phyloP scores from a whole-genome alignment of 1,140 invertebrate species.

The Asbolus verrucosus region DNA sequence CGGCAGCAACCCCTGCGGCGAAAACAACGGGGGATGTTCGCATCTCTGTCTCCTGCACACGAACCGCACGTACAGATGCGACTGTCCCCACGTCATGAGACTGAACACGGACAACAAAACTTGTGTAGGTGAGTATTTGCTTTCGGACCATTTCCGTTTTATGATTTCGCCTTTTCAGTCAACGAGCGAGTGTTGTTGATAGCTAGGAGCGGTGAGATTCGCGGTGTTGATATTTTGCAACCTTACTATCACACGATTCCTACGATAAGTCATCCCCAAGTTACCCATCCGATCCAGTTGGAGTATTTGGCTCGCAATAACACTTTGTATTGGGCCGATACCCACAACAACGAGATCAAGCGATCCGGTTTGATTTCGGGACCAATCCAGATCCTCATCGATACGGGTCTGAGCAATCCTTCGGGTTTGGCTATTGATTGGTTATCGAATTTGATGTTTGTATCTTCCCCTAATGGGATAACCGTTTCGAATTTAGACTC shows the following conservation, averaged over 20 bases:
- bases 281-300: constrained; percentile 74
- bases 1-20: constrained; percentile 74
- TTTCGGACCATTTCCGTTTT: background rate
- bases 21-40: constrained; percentile 82
- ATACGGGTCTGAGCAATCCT: constrained; percentile 75
- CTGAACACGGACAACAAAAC: constrained; percentile 72
- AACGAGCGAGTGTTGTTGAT: constrained; percentile 84
- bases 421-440: constrained; percentile 78
- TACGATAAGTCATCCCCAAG: constrained; percentile 76
- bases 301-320: constrained; percentile 76
- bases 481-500: constrained; percentile 79
- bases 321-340: constrained; percentile 85
- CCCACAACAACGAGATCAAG: constrained; percentile 80
- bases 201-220: constrained; percentile 80
- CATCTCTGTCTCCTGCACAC: constrained; percentile 81
- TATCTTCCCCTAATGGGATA: constrained; percentile 72
- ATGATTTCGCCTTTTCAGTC: constrained; percentile 67
- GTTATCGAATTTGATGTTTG: constrained; percentile 81
- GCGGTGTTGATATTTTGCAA: constrained; percentile 82
- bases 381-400: constrained; percentile 77
- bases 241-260: constrained; percentile 84
- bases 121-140: constrained; percentile 75
- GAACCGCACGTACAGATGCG: constrained; percentile 74
- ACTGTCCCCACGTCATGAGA: constrained; percentile 84
- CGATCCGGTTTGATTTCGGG: constrained; percentile 76